Base-by-base conservation (phyloP, 2,797 vertebrate species). In the Sebastes steindachneri region DNA sequence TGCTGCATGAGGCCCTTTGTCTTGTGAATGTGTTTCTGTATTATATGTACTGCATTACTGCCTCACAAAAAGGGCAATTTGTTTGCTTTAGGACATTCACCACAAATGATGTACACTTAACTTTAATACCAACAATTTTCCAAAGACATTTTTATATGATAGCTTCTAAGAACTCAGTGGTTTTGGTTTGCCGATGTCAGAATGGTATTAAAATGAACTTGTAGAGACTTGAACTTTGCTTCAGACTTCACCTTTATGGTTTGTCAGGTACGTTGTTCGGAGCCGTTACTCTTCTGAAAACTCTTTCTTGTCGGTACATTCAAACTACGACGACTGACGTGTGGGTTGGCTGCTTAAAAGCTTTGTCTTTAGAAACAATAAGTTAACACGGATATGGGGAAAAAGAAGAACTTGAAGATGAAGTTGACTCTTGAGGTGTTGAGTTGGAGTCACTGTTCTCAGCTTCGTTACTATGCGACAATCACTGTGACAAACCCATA, bases 191-290 rank as follows among this genome's bases (percentile, higher is more conserved):
- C 5, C 1, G 10, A 64, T n/a, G 55, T 63, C 48, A 57, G 9
- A 21, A 6, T 26, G 59, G 26, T 26, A 19, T 65, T 19, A 68
- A 65, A 74, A 41, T 53, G 0, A n/a, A 66, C 53, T 19, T 60
- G 59, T 12, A 60, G n/a, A 9, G 67, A 75, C 65, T 58, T 75
- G 48, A 84, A 73, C 68, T 64, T 28, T 48, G 21, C 59, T 64
- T 21, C 7, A 67, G 26, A 48, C n/a, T 33, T 12, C 28, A 15
- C 17, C 17, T 55, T 37, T 33, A 29, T 31, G 10, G 55, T 26
- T 62, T 53, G 59, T 59, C 17, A 31, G 45, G 19, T 31, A 31
- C 45, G 17, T 3, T 21, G 31, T 28, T 7, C 8, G 54, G 17
- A 57, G 58, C 23, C 9, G 48, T 19, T 19, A 23, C 37, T 15